Conservation (phyloP, 2,113 vertebrate genomes). For the Malurus melanocephalus region DNA sequence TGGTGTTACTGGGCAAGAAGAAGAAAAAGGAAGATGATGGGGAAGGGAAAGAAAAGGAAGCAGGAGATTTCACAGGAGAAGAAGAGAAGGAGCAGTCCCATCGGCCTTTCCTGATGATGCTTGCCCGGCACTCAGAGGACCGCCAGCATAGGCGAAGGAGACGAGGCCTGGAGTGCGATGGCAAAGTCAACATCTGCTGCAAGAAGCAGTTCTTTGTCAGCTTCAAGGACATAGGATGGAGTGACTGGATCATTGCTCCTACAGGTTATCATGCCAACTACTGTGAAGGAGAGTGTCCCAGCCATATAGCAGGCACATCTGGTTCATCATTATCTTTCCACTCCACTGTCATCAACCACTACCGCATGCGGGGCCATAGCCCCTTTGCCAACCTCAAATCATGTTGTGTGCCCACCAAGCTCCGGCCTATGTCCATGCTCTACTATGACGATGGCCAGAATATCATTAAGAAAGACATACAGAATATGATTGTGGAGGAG, state of each 20-base stretch:
- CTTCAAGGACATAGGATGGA: slow-evolving; percentile 98
- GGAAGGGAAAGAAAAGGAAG: slow-evolving; percentile 73
- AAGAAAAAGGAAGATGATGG: slow-evolving; percentile 83
- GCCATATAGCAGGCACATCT: slow-evolving; percentile 89
- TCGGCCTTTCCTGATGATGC: slow-evolving; percentile 93
- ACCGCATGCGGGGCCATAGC: slow-evolving; percentile 91
- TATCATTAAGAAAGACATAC: slow-evolving; percentile 98
- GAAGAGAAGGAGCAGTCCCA: slow-evolving; percentile 90
- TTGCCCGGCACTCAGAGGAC: slow-evolving; percentile 83
- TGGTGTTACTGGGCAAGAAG: slow-evolving; percentile 77
- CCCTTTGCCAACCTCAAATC: slow-evolving; percentile 94
- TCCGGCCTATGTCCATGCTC: slow-evolving; percentile 98
- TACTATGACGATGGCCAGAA: slow-evolving; percentile 97
- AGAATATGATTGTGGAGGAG: slow-evolving; percentile 98
- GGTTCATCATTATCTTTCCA: slow-evolving; percentile 93
- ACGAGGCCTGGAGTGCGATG: slow-evolving; percentile 94
- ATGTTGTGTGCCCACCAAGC: slow-evolving; percentile 93
- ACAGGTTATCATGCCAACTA: slow-evolving; percentile 95
- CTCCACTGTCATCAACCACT: slow-evolving; percentile 96
- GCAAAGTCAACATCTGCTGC: slow-evolving; percentile 94
- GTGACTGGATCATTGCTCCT: slow-evolving; percentile 98
- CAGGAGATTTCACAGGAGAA: slow-evolving; percentile 64
- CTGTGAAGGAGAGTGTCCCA: slow-evolving; percentile 96
- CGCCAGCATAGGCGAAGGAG: slow-evolving; percentile 80
- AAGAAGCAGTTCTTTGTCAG: slow-evolving; percentile 96